Evolutionary conservation across 2,888 invertebrate genomes (phyloP).

Genomic region (Trimorus sp.): DNA sequence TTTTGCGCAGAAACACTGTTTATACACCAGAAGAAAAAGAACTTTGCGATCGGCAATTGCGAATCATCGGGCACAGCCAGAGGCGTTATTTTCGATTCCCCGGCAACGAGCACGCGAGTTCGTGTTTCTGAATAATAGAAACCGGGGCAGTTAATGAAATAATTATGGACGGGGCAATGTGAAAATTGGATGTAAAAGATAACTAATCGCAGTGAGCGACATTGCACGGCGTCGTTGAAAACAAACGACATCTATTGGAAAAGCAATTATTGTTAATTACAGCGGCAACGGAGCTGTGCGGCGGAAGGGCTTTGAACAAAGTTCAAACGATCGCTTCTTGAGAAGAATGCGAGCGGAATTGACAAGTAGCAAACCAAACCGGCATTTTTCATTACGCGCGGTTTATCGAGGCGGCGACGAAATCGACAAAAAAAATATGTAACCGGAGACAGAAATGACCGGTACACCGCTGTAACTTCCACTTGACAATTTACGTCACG

Average conservation of each 20-base stretch:
- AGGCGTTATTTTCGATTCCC: neutral
- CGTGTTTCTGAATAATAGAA: constrained; percentile 7
- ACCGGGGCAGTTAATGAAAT: neutral
- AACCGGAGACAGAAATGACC: no score
- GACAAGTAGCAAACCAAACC: no score
- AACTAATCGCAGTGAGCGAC: neutral
- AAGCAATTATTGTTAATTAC: constrained; percentile 36
- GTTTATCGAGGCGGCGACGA: no score
- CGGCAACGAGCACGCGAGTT: neutral
- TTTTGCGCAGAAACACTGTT: neutral
- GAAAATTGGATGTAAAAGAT: constrained; percentile 20
- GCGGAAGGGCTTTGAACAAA: no score
- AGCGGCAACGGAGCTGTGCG: neutral
- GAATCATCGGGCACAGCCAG: neutral
- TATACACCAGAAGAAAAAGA: no score
- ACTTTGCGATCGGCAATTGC: no score
- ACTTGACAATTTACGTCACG: no score
- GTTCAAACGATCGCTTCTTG: no score
- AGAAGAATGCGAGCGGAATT: no score
- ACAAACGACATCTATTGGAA: constrained; percentile 23
- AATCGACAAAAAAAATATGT: no score
- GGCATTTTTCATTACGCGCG: no score
- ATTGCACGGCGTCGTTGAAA: neutral
- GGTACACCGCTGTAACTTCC: no score
- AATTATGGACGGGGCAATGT: constrained; percentile 13